phyloP scores from a whole-genome alignment of 2,113 vertebrate genomes.

The Eclectus roratus region DNA sequence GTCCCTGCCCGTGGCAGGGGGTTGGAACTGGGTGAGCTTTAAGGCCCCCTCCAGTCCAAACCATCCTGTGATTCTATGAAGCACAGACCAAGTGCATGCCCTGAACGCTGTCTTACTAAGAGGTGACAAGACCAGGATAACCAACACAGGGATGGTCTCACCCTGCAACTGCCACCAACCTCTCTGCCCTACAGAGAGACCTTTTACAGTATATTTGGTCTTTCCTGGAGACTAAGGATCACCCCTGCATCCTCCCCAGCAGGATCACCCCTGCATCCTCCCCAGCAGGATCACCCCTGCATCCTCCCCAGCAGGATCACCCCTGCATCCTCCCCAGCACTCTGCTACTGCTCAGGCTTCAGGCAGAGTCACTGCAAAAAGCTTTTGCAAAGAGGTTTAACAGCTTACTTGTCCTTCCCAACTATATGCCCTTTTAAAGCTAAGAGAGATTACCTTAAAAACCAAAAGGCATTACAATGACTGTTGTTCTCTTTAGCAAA shows the following conservation, averaged over 20 bases:
- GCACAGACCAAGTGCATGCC: neutral
- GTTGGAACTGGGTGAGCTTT: neutral
- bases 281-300: accelerated
- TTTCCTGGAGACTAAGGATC: neutral
- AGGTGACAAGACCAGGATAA: accelerated
- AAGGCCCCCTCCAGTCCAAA: neutral
- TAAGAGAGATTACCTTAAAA: neutral
- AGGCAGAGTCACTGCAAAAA: neutral
- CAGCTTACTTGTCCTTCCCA: neutral
- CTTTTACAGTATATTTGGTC: neutral
- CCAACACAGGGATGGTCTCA: neutral
- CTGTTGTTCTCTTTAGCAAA: slow-evolving; percentile 18
- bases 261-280: too few species aligned
- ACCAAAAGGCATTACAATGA: neutral
- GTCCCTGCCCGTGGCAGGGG: neutral
- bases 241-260: too few species aligned
- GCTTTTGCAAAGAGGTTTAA: neutral
- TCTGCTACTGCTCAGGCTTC: neutral
- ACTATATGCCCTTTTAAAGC: neutral
- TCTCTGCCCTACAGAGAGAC: neutral
- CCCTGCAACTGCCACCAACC: neutral
- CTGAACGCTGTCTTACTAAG: accelerated
- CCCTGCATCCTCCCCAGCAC: too few species aligned
- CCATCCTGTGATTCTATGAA: neutral
- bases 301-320: too few species aligned